A percentile compares a stretch with the other conserved stretches of the same genome.
Conservation (phyloP, 2,113 vertebrate genomes). For the Epinephelus lanceolatus region DNA sequence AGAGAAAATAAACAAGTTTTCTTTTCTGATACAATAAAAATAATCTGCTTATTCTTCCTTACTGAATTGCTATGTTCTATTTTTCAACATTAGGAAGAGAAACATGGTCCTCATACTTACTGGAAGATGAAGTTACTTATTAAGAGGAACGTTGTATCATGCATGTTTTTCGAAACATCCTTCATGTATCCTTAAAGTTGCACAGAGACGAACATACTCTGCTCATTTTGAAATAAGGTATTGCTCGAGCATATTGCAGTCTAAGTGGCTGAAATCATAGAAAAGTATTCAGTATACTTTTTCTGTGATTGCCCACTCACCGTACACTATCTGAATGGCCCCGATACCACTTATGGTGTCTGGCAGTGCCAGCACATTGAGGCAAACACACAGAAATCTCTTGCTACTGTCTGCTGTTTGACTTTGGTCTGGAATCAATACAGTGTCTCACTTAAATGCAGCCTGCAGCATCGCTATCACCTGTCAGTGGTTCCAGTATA, state of each 20-base stretch:
- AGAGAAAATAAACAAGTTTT: conserved; percentile 13
- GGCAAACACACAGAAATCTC: conserved; percentile 17
- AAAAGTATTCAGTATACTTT: conserved; percentile 6
- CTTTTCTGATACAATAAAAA: conserved; percentile 1
- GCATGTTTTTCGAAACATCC: not conserved
- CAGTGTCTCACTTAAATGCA: conserved; percentile 36
- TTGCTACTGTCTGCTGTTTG: conserved; percentile 5
- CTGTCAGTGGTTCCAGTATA: conserved; percentile 4
- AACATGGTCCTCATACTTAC: not conserved
- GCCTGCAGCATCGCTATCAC: conserved; percentile 23
- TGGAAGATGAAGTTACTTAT: not conserved
- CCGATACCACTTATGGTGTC: conserved; percentile 11
- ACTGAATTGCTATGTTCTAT: not conserved
- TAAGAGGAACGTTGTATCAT: not conserved
- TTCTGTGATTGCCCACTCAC: conserved; percentile 19
- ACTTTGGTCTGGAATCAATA: conserved; percentile 44
- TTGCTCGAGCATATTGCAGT: conserved; percentile 13
- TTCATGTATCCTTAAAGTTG: not conserved
- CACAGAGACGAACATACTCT: conserved; percentile 4
- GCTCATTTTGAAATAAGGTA: not conserved
- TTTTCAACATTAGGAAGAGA: not conserved
- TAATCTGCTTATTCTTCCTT: conserved; percentile 34
- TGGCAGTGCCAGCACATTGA: conserved; percentile 20
- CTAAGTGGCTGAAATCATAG: conserved; percentile 31
- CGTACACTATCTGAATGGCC: conserved; percentile 6